Percentiles rank a stretch among this genome's conserved stretches.
phyloP scores from a whole-genome alignment of 64 coral and sea anemone species.

The Cladopsammia gracilis region DNA sequence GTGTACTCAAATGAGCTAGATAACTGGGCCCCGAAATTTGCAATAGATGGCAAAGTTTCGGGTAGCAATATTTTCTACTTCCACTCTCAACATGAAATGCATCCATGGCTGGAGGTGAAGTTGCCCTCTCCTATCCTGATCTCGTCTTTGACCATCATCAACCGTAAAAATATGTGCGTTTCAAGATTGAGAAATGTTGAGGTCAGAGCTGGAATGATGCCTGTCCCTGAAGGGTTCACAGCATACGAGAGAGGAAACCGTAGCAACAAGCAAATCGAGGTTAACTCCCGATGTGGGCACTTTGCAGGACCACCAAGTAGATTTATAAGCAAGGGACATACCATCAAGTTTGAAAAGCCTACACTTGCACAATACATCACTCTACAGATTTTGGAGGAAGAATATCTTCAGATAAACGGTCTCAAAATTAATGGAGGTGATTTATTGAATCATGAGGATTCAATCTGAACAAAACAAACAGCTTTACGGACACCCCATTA shows the following conservation, averaged over 20 bases:
- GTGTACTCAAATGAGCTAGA: not conserved
- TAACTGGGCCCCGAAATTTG: not conserved
- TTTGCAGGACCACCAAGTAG: not conserved
- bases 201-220: slow-evolving; percentile 14
- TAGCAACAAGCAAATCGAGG: not conserved
- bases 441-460: not conserved
- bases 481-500: too few relatives aligned
- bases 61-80: not conserved
- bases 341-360: not conserved
- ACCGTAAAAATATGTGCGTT: not conserved
- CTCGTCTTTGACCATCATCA: not conserved
- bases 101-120: slow-evolving; percentile 27
- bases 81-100: not conserved
- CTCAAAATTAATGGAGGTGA: slow-evolving; percentile 37
- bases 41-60: not conserved
- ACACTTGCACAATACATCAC: slow-evolving; percentile 8
- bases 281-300: not conserved
- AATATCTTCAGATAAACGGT: slow-evolving; percentile 13
- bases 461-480: too few relatives aligned
- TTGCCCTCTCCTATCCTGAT: not conserved
- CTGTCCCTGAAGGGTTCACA: slow-evolving; percentile 6
- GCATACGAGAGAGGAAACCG: not conserved
- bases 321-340: not conserved
- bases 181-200: slow-evolving; percentile 14
- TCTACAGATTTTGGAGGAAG: slow-evolving; percentile 1